Base-by-base conservation (phyloP, 1,140 invertebrate species). In the Centruroides sculpturatus region DNA sequence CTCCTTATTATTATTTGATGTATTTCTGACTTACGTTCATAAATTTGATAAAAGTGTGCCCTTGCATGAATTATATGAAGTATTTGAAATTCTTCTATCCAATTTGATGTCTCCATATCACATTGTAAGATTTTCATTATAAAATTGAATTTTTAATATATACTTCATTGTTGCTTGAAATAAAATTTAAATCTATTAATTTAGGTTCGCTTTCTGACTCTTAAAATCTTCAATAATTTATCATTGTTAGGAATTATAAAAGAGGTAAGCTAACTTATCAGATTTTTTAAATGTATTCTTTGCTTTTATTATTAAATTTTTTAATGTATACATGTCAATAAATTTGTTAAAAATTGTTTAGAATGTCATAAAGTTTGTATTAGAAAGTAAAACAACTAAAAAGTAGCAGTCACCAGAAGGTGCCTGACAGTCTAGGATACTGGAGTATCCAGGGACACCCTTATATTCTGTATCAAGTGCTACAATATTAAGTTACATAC, bases 71-170 rank as follows among this genome's bases (percentile, higher is more conserved):
- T 62, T 83, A 7, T 67, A 71, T 62, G 73, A 78, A 61, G 65
- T 85, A 5, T 76, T 81, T 74, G 70, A 70, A 4, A 69, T 69
- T 61, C 67, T 85, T 46, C 73, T 78, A 54, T 64, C 70, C 5
- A 83, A 83, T 71, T 73, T 85, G 5, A 75, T 74, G 36, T 84
- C 82, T 3, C 79, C 82, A 12, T 82, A 78, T 72, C 79, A 81
- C 69, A 57, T 68, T 64, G 71, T 72, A 68, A 60, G 58, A 53
- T 52, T 41, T 4, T 52, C 3, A 50, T 10, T 36, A 55, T 5
- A 23, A 55, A 13, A 50, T 54, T 13, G 49, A 52, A 36, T 56
- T 56, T 1, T 23, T 41, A 23, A 23, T 23, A 23, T 23, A 23
- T 23, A 46, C 48, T 12, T 50, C 10, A 10, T 49, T 47, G 13